Evolutionary conservation across 2,797 vertebrate genomes (phyloP), one percentile per base, ranked within the genome.

Genomic region (Danio choprae): DNA sequence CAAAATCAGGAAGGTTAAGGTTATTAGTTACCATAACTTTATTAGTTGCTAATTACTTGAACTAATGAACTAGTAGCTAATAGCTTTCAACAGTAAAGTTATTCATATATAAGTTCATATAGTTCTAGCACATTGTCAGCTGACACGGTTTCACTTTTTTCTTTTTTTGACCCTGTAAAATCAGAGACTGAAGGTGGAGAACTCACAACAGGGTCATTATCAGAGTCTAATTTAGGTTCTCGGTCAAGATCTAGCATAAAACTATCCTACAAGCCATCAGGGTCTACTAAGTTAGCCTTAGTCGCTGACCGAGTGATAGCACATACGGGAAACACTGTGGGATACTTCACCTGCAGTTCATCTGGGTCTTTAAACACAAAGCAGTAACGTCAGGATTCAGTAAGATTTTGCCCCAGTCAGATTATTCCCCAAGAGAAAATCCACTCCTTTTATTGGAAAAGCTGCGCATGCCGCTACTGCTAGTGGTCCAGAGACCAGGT

Each of bases 401-500:
- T 4, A 10, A 1, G 29, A 29, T 29, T 58, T 29, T 58, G 3
- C 55, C 55, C 9, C 55, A 56, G 55, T 55, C 9, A 56, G 22
- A 56, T 22, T 8, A 12, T 22, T 56, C 0, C 55, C 18, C 22
- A 22, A 56, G 2, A 56, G 20, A 20, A 56, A 56, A 56, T 56
- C 18, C 1, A 56, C 20, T 11, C 20, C 18, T 20, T 56, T 22
- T 1, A 56, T 56, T 0, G 55, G 55, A 22, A 56, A 22, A 18
- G 0, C 7, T 1, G 10, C 1, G 2, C 18, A 22, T 5, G 1
- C 16, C 9, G 3, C 15, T 48, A 1, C 16, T 1, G 7, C 6
- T 2, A n/a, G 50, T 51, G 5, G 50, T 53, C 16, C 50, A n/a
- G 50, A 53, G 7, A 53, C 50, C 50, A 53, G 7, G 15, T 53